Percentiles rank a stretch among this genome's conserved stretches.
Evolutionary conservation across 2,888 invertebrate species (phyloP).

Genomic region (Cybosia mesomella): DNA sequence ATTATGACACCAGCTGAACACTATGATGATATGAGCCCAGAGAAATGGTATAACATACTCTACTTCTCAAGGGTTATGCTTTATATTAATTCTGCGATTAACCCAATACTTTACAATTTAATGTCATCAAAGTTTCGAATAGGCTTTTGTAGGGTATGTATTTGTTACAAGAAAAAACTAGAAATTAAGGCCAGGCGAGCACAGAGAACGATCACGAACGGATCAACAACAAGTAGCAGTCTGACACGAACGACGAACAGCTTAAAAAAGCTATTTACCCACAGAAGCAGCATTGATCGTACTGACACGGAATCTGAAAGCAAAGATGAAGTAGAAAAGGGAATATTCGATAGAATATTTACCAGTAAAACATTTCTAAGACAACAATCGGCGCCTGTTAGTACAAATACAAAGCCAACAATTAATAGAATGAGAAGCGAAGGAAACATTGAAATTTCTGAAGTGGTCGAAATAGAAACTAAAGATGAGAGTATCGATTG

Average conservation of each 20-base stretch:
- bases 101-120: constrained; percentile 96
- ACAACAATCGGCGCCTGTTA: constrained; percentile 80
- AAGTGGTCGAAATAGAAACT: constrained; percentile 57
- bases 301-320: constrained; percentile 70
- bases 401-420: constrained; percentile 66
- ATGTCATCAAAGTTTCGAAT: constrained; percentile 96
- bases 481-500: constrained; percentile 45
- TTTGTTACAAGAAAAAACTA: constrained; percentile 81
- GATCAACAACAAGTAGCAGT: constrained; percentile 88
- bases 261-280: constrained; percentile 82
- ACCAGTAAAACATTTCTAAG: constrained; percentile 72
- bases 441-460: constrained; percentile 70
- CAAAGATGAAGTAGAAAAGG: constrained; percentile 64
- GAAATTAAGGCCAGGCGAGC: constrained; percentile 76
- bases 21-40: constrained; percentile 90
- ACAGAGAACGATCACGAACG: constrained; percentile 87
- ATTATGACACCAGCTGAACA: constrained; percentile 91
- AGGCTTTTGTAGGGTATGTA: constrained; percentile 91
- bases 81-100: constrained; percentile 95
- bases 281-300: constrained; percentile 78
- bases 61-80: constrained; percentile 95
- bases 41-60: constrained; percentile 93
- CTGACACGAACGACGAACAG: constrained; percentile 88
- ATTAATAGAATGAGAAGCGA: constrained; percentile 78
- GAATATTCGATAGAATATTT: constrained; percentile 75